phyloP scores from a whole-genome alignment of 30 jellyfish, hydroid and myxozoan species.

The Sanderia malayensis region DNA sequence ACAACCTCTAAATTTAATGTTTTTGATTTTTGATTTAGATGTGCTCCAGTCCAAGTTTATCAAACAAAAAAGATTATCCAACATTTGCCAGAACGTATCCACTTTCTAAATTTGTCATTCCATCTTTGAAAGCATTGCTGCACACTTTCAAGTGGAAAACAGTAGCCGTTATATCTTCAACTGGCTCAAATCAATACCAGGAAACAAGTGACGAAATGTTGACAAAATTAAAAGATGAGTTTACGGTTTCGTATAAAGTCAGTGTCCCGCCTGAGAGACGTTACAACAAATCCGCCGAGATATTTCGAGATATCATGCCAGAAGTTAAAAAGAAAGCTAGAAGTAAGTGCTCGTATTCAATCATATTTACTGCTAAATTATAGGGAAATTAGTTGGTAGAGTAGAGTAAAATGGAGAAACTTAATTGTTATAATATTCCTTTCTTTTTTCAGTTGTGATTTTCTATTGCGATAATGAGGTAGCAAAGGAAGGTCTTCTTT shows the following conservation, averaged over 20 bases:
- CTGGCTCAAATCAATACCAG: conserved; percentile 35
- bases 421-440: no score
- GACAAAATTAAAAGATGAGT: conserved; percentile 4
- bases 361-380: no score
- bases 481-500: conserved; percentile 55
- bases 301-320: conserved; percentile 27
- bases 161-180: conserved; percentile 58
- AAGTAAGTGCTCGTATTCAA: conserved; percentile 53
- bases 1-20: no score
- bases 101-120: conserved; percentile 21
- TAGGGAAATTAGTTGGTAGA: no score
- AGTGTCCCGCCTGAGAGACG: conserved; percentile 7
- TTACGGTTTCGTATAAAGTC: conserved; percentile 35
- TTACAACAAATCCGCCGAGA: neutral
- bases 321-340: conserved; percentile 60
- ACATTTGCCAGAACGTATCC: conserved; percentile 70
- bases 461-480: conserved; percentile 19
- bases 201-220: conserved; percentile 43
- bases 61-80: conserved; percentile 50
- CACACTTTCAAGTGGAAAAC: conserved; percentile 43
- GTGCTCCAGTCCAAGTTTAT: conserved; percentile 56
- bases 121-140: conserved; percentile 45
- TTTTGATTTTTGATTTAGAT: conserved; percentile 40
- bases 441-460: conserved; percentile 46
- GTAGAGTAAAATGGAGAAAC: no score